These are phyloP conservation scores for Lissocephala sabroskyi DNA, from an alignment of 2,888 invertebrate genomes.

Conservation along the genomic window DNA sequence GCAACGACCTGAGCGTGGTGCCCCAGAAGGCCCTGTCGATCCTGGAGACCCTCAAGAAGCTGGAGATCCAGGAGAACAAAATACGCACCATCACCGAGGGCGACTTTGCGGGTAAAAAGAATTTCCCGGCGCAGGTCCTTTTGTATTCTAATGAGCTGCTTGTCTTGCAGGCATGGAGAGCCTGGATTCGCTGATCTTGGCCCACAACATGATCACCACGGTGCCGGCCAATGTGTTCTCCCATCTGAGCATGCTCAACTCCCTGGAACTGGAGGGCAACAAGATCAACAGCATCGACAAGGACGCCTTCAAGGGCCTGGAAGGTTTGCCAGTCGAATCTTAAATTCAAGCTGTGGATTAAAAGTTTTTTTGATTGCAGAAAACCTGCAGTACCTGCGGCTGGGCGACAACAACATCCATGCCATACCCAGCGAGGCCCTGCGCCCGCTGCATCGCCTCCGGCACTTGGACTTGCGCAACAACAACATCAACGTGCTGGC, in stretches of 20 bases:
- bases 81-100: constrained; percentile 84
- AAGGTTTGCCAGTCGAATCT: constrained; percentile 80
- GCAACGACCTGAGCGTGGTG: constrained; percentile 83
- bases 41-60: constrained; percentile 85
- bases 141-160: neutral
- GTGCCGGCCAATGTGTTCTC: constrained; percentile 88
- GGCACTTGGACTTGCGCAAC: constrained; percentile 88
- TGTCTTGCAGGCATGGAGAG: constrained; percentile 79
- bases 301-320: constrained; percentile 88
- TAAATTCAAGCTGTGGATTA: neutral
- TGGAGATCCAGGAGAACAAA: constrained; percentile 91
- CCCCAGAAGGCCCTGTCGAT: constrained; percentile 87
- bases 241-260: constrained; percentile 85
- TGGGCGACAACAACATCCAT: constrained; percentile 91
- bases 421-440: constrained; percentile 89
- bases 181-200: constrained; percentile 87
- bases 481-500: constrained; percentile 88
- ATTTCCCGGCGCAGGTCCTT: no score
- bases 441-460: constrained; percentile 86
- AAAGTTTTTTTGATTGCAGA: constrained; percentile 74
- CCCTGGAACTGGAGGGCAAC: constrained; percentile 91
- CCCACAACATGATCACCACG: constrained; percentile 86
- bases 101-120: constrained; percentile 90
- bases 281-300: constrained; percentile 85
- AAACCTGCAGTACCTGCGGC: constrained; percentile 89